These are phyloP conservation scores for Rhadina sibilatrix DNA, from an alignment of 2,113 vertebrate genomes.

Conservation along the genomic window DNA sequence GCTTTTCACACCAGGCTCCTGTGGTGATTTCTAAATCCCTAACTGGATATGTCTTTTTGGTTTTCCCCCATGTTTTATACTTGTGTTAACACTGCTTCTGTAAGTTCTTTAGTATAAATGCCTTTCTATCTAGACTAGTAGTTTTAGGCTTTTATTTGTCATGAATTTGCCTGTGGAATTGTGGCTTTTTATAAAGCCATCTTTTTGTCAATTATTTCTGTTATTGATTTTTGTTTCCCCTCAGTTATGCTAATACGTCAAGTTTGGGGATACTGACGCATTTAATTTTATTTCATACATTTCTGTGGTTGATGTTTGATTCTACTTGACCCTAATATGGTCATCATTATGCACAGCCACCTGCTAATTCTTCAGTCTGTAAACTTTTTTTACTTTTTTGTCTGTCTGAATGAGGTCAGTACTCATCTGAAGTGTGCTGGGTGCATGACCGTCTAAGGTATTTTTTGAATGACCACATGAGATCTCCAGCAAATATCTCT, in stretches of 20 bases:
- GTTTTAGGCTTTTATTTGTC: not conserved
- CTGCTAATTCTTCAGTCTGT: not conserved
- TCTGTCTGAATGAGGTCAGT: conserved; percentile 8
- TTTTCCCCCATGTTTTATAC: not conserved
- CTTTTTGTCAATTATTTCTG: not conserved
- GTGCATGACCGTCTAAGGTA: conserved; percentile 30
- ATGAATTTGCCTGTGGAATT: not conserved
- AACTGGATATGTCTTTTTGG: not conserved
- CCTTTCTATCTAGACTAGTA: not conserved
- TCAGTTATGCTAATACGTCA: not conserved
- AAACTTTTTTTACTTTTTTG: not conserved
- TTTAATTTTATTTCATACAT: not conserved
- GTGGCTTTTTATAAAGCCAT: not conserved
- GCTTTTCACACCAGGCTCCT: not conserved
- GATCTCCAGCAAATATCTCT: conserved; percentile 45
- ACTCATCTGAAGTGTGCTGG: not conserved
- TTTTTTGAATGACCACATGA: conserved; percentile 50
- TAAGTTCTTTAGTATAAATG: not conserved
- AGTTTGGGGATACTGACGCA: not conserved
- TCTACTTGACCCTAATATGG: not conserved
- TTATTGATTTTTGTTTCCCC: not conserved
- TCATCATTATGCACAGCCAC: not conserved
- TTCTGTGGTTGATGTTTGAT: not conserved
- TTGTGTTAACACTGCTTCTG: not conserved
- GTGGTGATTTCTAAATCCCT: not conserved